These are phyloP conservation scores for Salvelinus fontinalis DNA, from an alignment of 2,113 vertebrate species.

Conservation along the genomic window DNA sequence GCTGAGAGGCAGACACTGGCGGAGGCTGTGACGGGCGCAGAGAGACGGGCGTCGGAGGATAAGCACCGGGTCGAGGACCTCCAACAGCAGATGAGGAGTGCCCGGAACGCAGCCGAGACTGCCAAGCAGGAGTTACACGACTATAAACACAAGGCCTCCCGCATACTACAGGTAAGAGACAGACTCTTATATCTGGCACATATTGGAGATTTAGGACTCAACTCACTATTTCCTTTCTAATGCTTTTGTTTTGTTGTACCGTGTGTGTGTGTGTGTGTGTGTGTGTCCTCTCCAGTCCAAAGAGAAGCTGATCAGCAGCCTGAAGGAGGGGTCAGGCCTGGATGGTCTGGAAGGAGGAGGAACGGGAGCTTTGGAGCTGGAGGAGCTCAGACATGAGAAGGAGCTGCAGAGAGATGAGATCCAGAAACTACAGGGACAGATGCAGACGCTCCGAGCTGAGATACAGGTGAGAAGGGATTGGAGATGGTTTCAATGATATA, in stretches of 20 bases:
- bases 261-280: neutral
- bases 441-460: slow-evolving; percentile 85
- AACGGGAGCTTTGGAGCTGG: slow-evolving; percentile 82
- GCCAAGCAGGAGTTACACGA: slow-evolving; percentile 88
- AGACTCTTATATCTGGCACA: neutral
- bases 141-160: slow-evolving; percentile 96
- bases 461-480: slow-evolving; percentile 76
- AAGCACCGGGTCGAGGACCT: slow-evolving; percentile 82
- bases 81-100: slow-evolving; percentile 84
- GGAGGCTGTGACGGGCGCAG: slow-evolving; percentile 82
- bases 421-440: slow-evolving; percentile 87
- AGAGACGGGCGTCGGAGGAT: slow-evolving; percentile 84
- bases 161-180: slow-evolving; percentile 87
- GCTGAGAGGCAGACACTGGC: slow-evolving; percentile 87
- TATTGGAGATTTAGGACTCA: no score
- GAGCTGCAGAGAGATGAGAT: slow-evolving; percentile 91
- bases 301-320: slow-evolving; percentile 96
- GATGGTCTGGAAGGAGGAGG: slow-evolving; percentile 84
- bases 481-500: no score
- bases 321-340: slow-evolving; percentile 96
- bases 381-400: slow-evolving; percentile 91
- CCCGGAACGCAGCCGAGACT: slow-evolving; percentile 78
- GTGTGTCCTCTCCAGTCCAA: slow-evolving; percentile 81
- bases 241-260: no score
- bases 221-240: no score